phyloP scores from a whole-genome alignment of 2,888 invertebrate genomes.

The Andrena praecox region DNA sequence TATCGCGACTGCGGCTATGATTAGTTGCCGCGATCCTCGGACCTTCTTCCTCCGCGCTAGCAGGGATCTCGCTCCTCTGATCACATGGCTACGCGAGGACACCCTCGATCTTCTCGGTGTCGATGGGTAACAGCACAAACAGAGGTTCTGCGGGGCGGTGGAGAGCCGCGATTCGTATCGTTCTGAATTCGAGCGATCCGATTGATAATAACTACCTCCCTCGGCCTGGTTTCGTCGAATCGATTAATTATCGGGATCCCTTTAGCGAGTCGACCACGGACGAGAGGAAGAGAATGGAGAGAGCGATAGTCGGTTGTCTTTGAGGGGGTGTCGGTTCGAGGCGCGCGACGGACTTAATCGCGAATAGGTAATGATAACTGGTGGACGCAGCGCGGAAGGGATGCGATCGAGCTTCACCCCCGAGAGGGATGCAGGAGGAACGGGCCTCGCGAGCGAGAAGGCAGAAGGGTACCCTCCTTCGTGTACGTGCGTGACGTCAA shows the following conservation, averaged over 20 bases:
- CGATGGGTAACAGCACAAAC: neutral
- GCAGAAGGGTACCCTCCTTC: conserved; percentile 58
- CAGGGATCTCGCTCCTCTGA: neutral
- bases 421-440: conserved; percentile 50
- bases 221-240: neutral
- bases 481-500: conserved; percentile 84
- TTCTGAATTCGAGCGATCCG: conserved; percentile 22
- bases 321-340: neutral
- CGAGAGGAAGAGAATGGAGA: too few species aligned
- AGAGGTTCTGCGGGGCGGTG: neutral
- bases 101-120: conserved; percentile 19
- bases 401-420: conserved; percentile 27
- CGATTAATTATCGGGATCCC: conserved; percentile 31
- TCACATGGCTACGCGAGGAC: conserved; percentile 16
- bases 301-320: too few species aligned
- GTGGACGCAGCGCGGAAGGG: too few species aligned
- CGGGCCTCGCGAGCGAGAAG: conserved; percentile 20
- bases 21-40: conserved; percentile 49
- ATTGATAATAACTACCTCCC: conserved; percentile 42
- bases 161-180: conserved; percentile 22
- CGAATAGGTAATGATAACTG: neutral
- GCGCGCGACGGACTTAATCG: neutral
- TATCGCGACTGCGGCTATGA: conserved; percentile 42
- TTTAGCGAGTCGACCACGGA: too few species aligned
- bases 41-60: neutral